Evolutionary conservation across 2,888 invertebrate species (phyloP).

Genomic region (Thysanoteuthis rhombus): DNA sequence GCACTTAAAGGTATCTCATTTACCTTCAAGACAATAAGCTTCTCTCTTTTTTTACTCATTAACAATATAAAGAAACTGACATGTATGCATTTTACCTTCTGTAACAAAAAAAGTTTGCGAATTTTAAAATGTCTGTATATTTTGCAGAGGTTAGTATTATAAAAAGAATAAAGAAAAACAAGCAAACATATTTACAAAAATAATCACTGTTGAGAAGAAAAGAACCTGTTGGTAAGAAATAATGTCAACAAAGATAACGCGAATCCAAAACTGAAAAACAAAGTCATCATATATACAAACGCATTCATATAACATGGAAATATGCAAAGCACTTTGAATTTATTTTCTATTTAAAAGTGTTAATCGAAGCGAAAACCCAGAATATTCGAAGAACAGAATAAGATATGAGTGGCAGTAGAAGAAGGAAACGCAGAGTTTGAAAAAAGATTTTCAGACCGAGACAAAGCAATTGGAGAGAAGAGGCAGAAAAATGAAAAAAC

Average conservation of each 20-base stretch:
- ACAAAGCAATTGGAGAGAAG: background rate
- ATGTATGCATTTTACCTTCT: background rate
- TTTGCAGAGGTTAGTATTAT: background rate
- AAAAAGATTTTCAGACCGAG: background rate
- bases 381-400: background rate
- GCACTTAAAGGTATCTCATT: too few relatives aligned
- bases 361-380: conserved; percentile 12
- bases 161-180: background rate
- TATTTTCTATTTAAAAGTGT: too few relatives aligned
- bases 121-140: background rate
- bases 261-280: background rate
- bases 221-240: background rate
- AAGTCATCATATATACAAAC: background rate
- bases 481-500: background rate
- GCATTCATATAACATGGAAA: background rate
- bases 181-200: background rate
- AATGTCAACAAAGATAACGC: background rate
- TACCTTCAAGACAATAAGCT: too few relatives aligned
- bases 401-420: background rate
- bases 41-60: too few relatives aligned
- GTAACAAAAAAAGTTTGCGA: background rate
- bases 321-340: background rate
- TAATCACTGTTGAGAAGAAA: background rate
- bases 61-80: too few relatives aligned
- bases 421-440: background rate